phyloP scores from a whole-genome alignment of 1,140 invertebrate genomes.

The Frieseomelitta varia region DNA sequence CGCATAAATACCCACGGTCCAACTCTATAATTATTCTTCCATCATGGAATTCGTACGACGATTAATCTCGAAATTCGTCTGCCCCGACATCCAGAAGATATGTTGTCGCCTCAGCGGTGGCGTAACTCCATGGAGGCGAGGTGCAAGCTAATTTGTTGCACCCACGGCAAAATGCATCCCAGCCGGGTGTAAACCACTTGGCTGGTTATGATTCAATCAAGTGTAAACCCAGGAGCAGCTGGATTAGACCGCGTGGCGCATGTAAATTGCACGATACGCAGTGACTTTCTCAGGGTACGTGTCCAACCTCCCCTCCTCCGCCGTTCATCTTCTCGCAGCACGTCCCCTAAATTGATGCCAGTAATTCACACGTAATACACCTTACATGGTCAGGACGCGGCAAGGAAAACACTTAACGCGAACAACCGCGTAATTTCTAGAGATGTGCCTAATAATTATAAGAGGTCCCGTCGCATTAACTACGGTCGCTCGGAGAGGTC shows the following conservation, averaged over 20 bases:
- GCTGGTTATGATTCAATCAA: conserved; percentile 61
- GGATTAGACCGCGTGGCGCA: conserved; percentile 27
- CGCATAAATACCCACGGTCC: too few relatives aligned
- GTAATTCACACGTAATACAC: conserved; percentile 40
- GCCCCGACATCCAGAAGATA: background rate
- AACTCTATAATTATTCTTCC: too few relatives aligned
- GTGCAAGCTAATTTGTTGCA: conserved; percentile 54
- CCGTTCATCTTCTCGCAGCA: conserved; percentile 33
- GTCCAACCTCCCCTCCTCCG: background rate
- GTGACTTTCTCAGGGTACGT: conserved; percentile 42
- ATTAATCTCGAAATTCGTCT: background rate
- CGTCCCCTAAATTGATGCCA: conserved; percentile 35
- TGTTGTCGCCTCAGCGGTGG: background rate
- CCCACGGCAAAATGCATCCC: conserved; percentile 14
- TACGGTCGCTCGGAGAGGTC: too few relatives aligned
- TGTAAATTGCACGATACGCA: conserved; percentile 56
- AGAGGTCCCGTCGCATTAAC: too few relatives aligned
- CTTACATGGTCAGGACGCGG: conserved; percentile 11
- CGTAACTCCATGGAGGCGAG: background rate
- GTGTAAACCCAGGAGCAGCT: conserved; percentile 48
- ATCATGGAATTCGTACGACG: background rate
- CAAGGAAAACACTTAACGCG: conserved; percentile 1
- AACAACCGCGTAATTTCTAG: background rate
- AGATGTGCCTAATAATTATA: too few relatives aligned
- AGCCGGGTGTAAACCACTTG: conserved; percentile 29